phyloP scores from a whole-genome alignment of 35 echinoderm and acorn worm genomes.

The Strongylocentrotus purpuratus region DNA sequence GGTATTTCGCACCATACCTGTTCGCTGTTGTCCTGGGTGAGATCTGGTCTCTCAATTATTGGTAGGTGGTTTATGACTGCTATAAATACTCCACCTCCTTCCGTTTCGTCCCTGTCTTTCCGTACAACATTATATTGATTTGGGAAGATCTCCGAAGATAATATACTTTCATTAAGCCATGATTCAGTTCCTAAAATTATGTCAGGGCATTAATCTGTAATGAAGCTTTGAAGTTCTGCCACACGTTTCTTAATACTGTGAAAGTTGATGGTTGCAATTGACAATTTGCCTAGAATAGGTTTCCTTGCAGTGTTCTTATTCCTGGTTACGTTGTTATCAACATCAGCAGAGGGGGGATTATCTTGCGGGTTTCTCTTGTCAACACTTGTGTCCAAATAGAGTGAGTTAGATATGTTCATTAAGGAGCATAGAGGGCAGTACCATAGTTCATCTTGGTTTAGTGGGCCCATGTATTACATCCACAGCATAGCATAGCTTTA shows the following conservation, averaged over 20 bases:
- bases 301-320: background rate
- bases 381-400: background rate
- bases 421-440: background rate
- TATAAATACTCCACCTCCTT: background rate
- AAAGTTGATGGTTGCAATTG: background rate
- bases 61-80: too few species aligned
- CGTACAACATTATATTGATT: background rate
- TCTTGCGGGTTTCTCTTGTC: background rate
- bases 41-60: background rate
- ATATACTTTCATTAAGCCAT: background rate
- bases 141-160: background rate
- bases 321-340: background rate
- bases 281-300: background rate
- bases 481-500: slow-evolving; percentile 35
- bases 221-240: background rate
- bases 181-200: background rate
- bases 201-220: background rate
- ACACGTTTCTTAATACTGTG: background rate
- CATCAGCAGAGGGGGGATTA: background rate
- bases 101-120: background rate
- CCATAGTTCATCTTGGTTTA: slow-evolving; percentile 30
- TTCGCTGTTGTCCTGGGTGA: slow-evolving; percentile 12
- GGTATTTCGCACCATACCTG: background rate
- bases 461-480: slow-evolving; percentile 32
- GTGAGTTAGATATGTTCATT: slow-evolving; percentile 16